phyloP scores from a whole-genome alignment of 1,140 invertebrate species.

The Aphelenchoides avenae region DNA sequence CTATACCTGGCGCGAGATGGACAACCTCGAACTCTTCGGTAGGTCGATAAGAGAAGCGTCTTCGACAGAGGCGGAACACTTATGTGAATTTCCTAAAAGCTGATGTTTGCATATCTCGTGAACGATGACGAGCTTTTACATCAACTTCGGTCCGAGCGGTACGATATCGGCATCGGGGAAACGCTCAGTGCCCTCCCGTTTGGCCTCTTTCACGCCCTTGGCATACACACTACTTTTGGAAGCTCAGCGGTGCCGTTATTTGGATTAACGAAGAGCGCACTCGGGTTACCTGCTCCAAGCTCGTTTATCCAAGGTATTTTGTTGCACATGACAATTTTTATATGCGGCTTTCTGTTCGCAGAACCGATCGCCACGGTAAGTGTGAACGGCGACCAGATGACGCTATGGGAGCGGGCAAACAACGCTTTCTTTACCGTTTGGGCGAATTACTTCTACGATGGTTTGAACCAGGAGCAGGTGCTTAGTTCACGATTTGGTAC shows the following conservation, averaged over 20 bases:
- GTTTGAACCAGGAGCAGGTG: background rate
- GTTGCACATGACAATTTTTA: too few species aligned
- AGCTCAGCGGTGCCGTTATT: conserved; percentile 1
- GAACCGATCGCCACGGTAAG: too few species aligned
- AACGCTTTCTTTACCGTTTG: conserved; percentile 7
- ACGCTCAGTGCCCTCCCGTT: conserved; percentile 1
- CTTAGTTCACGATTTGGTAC: too few species aligned
- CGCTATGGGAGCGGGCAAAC: background rate
- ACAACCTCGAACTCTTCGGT: too few species aligned
- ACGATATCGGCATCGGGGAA: conserved; percentile 13
- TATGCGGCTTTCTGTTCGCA: background rate
- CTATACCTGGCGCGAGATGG: too few species aligned
- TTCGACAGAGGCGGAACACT: too few species aligned
- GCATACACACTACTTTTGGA: background rate
- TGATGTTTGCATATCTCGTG: too few species aligned
- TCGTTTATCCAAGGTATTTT: conserved; percentile 6
- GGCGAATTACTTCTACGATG: conserved; percentile 1
- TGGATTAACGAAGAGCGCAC: conserved; percentile 1
- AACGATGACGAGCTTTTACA: background rate
- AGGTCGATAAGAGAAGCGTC: too few species aligned
- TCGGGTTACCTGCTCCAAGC: conserved; percentile 9
- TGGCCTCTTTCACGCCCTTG: conserved; percentile 11
- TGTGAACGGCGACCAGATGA: too few species aligned
- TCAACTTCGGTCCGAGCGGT: background rate
- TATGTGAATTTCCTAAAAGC: too few species aligned